Base-by-base conservation (phyloP, 2,888 invertebrate genomes). In the Strigamia crassipes region DNA sequence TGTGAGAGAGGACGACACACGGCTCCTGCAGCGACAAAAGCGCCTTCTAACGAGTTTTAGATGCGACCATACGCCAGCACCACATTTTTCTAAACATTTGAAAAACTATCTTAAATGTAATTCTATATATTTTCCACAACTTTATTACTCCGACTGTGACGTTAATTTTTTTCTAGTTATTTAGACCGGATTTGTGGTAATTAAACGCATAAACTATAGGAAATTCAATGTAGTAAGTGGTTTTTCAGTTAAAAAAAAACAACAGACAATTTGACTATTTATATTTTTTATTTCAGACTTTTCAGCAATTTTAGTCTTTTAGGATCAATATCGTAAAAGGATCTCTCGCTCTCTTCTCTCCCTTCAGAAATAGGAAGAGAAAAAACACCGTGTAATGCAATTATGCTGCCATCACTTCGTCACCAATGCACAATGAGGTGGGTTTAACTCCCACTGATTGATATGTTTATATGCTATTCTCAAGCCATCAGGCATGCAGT, bases 361-460 rank as follows among this genome's bases (percentile, higher is more conserved):
- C 51, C 51, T 18, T 18, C 6, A 51, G 18, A 51, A 51, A 51
- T 18, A 51, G 10, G 18, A 51, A 51, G 18, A 51, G 61, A 61
- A 61, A 18, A 61, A 61, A 18, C 13, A 4, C 61, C 10, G 21
- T 23, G 21, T 78, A 78, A 78, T 38, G 34, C 18, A 78, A 78
- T 78, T 31, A 31, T 38, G 13, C 12, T 13, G 34, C 78, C 27
- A 78, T 78, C 31, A 31, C 34, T 38, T 78, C 31, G 78, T 78
- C 78, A 78, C 78, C 78, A 18, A 31, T 78, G 78, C 31, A 78
- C 13, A 78, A 78, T 77, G 23, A 77, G 77, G 77, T 77, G 77
- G 77, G 77, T 31, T 38, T 31, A 78, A 78, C 78, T 78, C 31
- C 9, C 78, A 38, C 31, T 78, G 78, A 78, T 78, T 78, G 78